Percentiles rank a stretch among this genome's conserved stretches.
These are phyloP conservation scores for Neodiprion virginianus DNA, from an alignment of 1,140 invertebrate species.

Conservation along the genomic window DNA sequence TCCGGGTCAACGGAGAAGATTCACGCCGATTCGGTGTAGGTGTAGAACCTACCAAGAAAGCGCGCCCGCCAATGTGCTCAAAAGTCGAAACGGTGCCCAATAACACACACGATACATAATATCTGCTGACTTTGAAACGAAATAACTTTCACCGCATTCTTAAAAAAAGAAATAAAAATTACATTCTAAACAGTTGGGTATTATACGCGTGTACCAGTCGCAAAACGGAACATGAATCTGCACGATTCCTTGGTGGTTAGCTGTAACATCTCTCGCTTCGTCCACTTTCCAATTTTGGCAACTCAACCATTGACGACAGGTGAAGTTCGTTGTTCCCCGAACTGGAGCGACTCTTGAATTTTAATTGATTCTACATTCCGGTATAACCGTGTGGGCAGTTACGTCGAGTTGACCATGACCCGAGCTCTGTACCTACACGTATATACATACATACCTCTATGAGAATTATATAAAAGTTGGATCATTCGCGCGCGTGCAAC, in stretches of 20 bases:
- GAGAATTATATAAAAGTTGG: background rate
- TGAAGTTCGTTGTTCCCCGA: background rate
- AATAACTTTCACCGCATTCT: no score
- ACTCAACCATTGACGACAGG: background rate
- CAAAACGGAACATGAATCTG: background rate
- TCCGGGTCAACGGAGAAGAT: no score
- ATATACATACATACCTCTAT: background rate
- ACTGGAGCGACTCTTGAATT: slow-evolving; percentile 2
- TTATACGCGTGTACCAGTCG: background rate
- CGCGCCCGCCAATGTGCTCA: background rate
- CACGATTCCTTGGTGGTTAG: background rate
- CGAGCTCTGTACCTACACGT: background rate
- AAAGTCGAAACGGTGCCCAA: no score
- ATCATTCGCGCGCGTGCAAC: background rate
- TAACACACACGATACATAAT: background rate
- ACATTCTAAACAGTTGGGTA: background rate
- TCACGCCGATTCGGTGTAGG: background rate
- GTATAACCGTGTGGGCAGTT: slow-evolving; percentile 4
- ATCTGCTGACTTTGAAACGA: no score
- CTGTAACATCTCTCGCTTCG: background rate
- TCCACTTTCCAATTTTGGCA: background rate
- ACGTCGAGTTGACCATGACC: background rate
- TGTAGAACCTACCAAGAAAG: background rate
- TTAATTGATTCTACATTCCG: slow-evolving; percentile 7
- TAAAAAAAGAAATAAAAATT: no score